Evolutionary conservation across 1,140 invertebrate species (phyloP).

Genomic region (Zaprionus ghesquierei): DNA sequence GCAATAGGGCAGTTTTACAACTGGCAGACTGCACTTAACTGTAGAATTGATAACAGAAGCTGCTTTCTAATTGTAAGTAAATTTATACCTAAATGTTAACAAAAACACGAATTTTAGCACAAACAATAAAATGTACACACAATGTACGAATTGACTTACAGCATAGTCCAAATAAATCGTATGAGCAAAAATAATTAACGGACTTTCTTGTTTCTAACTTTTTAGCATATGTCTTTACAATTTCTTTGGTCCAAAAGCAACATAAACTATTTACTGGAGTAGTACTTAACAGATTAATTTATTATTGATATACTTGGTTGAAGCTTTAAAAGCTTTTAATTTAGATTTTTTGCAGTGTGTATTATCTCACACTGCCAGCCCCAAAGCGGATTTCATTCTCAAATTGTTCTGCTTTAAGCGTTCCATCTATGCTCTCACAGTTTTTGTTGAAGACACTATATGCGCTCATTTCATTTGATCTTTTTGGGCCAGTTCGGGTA

Average conservation of each 20-base stretch:
- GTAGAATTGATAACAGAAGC: conserved; percentile 36
- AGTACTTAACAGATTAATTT: neutral
- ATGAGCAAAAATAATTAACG: neutral
- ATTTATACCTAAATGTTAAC: conserved; percentile 18
- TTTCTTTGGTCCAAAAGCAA: too few relatives aligned
- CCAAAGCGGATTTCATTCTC: conserved; percentile 92
- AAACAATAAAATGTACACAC: conserved; percentile 14
- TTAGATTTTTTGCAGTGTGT: neutral
- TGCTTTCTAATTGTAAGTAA: conserved; percentile 19
- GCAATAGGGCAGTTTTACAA: conserved; percentile 31
- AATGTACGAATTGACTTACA: neutral
- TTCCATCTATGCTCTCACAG: conserved; percentile 95
- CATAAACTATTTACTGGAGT: neutral
- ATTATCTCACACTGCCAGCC: conserved; percentile 77
- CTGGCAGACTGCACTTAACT: conserved; percentile 43
- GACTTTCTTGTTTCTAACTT: neutral
- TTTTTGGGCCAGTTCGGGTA: conserved; percentile 89
- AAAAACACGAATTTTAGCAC: conserved; percentile 19
- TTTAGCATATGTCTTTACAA: too few relatives aligned
- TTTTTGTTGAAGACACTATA: conserved; percentile 99
- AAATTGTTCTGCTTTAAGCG: conserved; percentile 97
- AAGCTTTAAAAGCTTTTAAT: neutral
- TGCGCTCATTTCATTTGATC: conserved; percentile 92
- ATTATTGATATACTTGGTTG: neutral
- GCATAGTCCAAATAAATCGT: neutral